A percentile compares a stretch with the other conserved stretches of the same genome.
phyloP scores from a whole-genome alignment of 2,888 invertebrate genomes.

The Ophion ventricosus region DNA sequence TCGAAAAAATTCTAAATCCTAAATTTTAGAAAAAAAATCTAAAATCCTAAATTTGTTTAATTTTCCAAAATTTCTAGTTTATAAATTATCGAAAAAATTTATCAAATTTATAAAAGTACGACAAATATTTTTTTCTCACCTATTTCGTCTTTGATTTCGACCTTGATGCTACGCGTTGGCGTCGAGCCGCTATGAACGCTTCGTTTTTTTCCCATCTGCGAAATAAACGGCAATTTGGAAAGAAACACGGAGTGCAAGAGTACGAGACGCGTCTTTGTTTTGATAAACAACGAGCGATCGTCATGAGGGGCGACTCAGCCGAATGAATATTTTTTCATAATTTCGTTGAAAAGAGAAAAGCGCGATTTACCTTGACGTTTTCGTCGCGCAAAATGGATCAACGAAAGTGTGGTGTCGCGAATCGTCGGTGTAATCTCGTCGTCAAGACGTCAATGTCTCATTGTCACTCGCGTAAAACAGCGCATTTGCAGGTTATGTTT shows the following conservation, averaged over 20 bases:
- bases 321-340: too few relatives aligned
- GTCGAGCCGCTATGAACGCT: slow-evolving; percentile 71
- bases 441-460: background rate
- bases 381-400: too few relatives aligned
- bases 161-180: slow-evolving; percentile 75
- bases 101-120: background rate
- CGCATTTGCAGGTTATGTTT: slow-evolving; percentile 48
- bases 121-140: slow-evolving; percentile 72
- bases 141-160: slow-evolving; percentile 82
- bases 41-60: too few relatives aligned
- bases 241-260: slow-evolving; percentile 15
- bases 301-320: too few relatives aligned
- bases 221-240: background rate
- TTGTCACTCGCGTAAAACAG: background rate
- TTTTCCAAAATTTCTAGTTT: too few relatives aligned
- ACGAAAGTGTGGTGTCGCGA: too few relatives aligned
- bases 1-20: too few relatives aligned
- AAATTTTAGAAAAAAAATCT: too few relatives aligned
- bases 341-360: too few relatives aligned
- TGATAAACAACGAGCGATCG: background rate
- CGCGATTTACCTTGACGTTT: too few relatives aligned
- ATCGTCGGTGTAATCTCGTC: background rate
- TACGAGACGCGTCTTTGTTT: background rate
- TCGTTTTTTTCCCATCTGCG: slow-evolving; percentile 80
- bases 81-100: too few relatives aligned